Base-by-base conservation (phyloP, 2,797 vertebrate species). In the Gymnothorax javanicus region DNA sequence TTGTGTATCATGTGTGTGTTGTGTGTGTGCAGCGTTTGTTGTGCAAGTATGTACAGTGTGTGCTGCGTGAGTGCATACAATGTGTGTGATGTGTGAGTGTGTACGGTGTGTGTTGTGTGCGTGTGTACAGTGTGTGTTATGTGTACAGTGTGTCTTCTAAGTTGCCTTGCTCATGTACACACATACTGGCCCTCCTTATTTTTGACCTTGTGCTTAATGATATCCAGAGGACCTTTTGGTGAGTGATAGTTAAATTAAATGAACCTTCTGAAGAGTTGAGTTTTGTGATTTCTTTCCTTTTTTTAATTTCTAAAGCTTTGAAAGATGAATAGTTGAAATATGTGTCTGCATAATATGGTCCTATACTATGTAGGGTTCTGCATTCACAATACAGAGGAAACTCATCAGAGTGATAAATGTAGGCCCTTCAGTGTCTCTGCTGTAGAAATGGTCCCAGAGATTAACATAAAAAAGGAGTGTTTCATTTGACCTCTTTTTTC, bases 81-180 rank as follows among this genome's bases (percentile, higher is more conserved):
- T 43, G 1, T 2, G 33, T 43, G 33, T 43, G 33, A 43, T 43
- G 82, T 59, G 67, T 87, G 67, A 1, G 52, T 43, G 82, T 83
- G 82, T 85, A 60, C 17, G 60, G 52, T 62, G 1, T 33, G 15
- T 43, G 12, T 43, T 69, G 84, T 73, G 62, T 85, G 23, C 27
- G 23, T 56, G 50, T 54, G 50, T 83, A 56, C 59, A 50, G 67
- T 75, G 43, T 71, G 59, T 58, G 17, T 69, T 79, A 4, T 71
- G 27, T 87, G 67, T 87, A 64, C 56, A 81, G 57, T 59, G 82
- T 83, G 82, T 33, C 13, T 83, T 60, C 71, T 1, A 23, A 23
- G 50, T 1, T 52, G 83, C 2, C 27, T 84, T 64, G 60, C 52
- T 27, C 13, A 60, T 62, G n/a, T 62, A 25, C 25, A 33, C 11